Evolutionary conservation across 2,888 invertebrate species (phyloP).

Genomic region (Dolichopus griseipennis): DNA sequence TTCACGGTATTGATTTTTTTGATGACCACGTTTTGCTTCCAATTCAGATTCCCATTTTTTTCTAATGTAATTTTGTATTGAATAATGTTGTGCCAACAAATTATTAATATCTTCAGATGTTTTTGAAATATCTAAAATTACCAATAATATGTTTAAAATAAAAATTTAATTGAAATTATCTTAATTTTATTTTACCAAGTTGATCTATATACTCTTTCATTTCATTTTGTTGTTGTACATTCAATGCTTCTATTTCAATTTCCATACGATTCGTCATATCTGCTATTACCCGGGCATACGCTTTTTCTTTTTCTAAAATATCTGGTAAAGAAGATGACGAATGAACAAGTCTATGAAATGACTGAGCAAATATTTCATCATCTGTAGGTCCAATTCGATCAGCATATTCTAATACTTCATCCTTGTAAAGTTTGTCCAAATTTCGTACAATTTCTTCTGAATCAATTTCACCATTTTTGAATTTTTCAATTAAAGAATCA

Average conservation of each 20-base stretch:
- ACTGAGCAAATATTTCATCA: slow-evolving; percentile 59
- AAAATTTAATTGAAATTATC: not conserved
- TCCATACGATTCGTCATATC: slow-evolving; percentile 65
- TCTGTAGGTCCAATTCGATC: slow-evolving; percentile 73
- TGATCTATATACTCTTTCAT: slow-evolving; percentile 79
- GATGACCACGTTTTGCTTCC: slow-evolving; percentile 73
- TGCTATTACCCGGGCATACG: slow-evolving; percentile 71
- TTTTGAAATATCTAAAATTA: slow-evolving; percentile 21
- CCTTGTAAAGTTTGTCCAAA: slow-evolving; percentile 71
- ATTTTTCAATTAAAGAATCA: slow-evolving; percentile 51
- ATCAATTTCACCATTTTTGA: slow-evolving; percentile 55
- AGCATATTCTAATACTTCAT: slow-evolving; percentile 76
- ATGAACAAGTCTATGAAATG: slow-evolving; percentile 58
- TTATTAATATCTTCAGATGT: slow-evolving; percentile 60
- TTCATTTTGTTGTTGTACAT: slow-evolving; percentile 74
- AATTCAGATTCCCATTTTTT: slow-evolving; percentile 80
- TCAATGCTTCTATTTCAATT: slow-evolving; percentile 59
- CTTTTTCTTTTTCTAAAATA: slow-evolving; percentile 78
- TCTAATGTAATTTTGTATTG: slow-evolving; percentile 72
- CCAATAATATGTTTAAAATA: not conserved
- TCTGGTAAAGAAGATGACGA: slow-evolving; percentile 80
- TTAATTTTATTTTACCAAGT: slow-evolving; percentile 47
- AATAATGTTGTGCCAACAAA: slow-evolving; percentile 71
- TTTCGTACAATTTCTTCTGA: slow-evolving; percentile 66
- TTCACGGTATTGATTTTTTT: slow-evolving; percentile 75